Percentiles rank a stretch among this genome's conserved stretches.
These are phyloP conservation scores for Drosophila longiperda DNA, from an alignment of 2,888 invertebrate species.

Conservation along the genomic window DNA sequence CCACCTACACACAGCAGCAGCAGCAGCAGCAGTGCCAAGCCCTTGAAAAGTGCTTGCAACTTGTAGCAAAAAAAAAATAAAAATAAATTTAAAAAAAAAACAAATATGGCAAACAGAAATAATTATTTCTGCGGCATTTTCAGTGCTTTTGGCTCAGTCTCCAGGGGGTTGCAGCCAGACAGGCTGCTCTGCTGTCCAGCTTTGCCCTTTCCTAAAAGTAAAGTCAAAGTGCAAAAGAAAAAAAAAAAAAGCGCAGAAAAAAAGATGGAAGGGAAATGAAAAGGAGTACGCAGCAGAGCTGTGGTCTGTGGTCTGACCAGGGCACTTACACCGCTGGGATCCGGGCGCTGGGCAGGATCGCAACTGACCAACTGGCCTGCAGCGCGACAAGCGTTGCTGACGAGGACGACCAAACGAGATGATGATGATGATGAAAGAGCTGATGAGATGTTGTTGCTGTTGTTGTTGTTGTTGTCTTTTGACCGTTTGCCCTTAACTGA, in stretches of 20 bases:
- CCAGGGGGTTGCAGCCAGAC: conserved; percentile 47
- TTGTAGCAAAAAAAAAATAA: conserved; percentile 37
- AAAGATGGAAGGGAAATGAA: neutral
- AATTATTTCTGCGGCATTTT: conserved; percentile 75
- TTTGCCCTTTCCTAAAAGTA: conserved; percentile 51
- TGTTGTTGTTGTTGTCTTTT: conserved; percentile 28
- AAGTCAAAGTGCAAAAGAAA: conserved; percentile 64
- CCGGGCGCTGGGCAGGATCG: conserved; percentile 17
- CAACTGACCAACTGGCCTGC: conserved; percentile 29
- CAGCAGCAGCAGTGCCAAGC: conserved; percentile 35
- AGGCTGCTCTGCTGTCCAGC: conserved; percentile 42
- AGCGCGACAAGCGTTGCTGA: conserved; percentile 38
- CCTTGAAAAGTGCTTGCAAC: conserved; percentile 36
- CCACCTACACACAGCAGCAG: conserved; percentile 26
- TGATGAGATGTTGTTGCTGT: conserved; percentile 41
- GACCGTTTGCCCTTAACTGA: conserved; percentile 59
- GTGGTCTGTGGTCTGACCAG: conserved; percentile 71
- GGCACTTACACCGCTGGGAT: conserved; percentile 69
- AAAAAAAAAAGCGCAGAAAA: neutral
- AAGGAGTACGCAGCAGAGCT: conserved; percentile 48
- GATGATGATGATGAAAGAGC: conserved; percentile 31
- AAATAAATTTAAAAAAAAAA: conserved; percentile 56
- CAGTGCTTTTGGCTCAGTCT: conserved; percentile 56
- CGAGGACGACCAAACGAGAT: conserved; percentile 24
- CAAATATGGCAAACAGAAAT: conserved; percentile 76